Conservation (phyloP, 2,797 vertebrate genomes). For the Argentina silus region DNA sequence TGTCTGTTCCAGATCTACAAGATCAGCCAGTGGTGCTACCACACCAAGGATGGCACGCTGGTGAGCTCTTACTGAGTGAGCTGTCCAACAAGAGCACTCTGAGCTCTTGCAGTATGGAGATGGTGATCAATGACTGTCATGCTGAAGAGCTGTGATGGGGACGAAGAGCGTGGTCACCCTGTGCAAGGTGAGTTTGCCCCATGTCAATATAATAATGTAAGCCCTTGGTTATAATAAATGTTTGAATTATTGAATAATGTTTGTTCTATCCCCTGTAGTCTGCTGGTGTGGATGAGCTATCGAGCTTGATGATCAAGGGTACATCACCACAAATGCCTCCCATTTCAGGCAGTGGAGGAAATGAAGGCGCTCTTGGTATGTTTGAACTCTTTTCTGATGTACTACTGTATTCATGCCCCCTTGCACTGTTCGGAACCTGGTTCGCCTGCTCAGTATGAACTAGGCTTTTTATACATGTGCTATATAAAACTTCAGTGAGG, state of each 20-base stretch:
- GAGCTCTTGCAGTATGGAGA: constrained; percentile 97
- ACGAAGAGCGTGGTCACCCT: constrained; percentile 97
- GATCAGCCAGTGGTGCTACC: constrained; percentile 92
- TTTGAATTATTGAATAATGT: not conserved
- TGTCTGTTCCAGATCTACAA: constrained; percentile 86
- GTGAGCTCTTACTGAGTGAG: constrained; percentile 93
- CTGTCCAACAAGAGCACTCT: constrained; percentile 98
- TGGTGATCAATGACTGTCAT: constrained; percentile 96
- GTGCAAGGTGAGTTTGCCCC: constrained; percentile 82
- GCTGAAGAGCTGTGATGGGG: constrained; percentile 96
- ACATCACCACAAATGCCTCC: constrained; percentile 97
- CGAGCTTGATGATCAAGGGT: constrained; percentile 95
- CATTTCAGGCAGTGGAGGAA: constrained; percentile 97
- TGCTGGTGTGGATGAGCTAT: constrained; percentile 92
- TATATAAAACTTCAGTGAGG: constrained; percentile 74
- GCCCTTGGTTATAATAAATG: no score
- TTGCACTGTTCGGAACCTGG: constrained; percentile 84
- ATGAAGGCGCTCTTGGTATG: constrained; percentile 98
- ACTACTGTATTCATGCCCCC: fast-evolving
- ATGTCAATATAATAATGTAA: not conserved
- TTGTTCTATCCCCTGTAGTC: constrained; percentile 71
- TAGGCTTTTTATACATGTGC: constrained; percentile 85
- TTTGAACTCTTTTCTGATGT: not conserved
- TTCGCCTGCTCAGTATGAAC: constrained; percentile 75
- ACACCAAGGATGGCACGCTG: constrained; percentile 93